Evolutionary conservation across 2,113 vertebrate genomes (phyloP).

Genomic region (Anolis carolinensis): DNA sequence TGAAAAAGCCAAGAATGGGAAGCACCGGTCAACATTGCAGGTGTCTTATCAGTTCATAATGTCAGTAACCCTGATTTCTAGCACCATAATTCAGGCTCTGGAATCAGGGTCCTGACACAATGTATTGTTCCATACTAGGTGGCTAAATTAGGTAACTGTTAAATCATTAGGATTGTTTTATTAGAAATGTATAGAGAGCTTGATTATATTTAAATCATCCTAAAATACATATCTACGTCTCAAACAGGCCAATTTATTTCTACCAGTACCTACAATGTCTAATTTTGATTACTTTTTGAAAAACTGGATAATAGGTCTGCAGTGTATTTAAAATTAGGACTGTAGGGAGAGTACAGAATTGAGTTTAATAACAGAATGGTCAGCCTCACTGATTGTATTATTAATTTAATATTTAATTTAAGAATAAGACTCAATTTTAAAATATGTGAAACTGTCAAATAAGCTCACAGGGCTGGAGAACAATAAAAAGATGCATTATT

Average conservation of each 20-base stretch:
- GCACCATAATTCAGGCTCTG: too few relatives aligned
- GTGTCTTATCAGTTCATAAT: too few relatives aligned
- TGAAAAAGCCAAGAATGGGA: too few relatives aligned
- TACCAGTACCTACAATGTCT: neutral
- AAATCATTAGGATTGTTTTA: constrained; percentile 28
- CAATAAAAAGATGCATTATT: neutral
- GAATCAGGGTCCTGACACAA: too few relatives aligned
- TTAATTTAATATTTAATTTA: constrained; percentile 35
- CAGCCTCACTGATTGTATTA: constrained; percentile 23
- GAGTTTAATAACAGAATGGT: constrained; percentile 14
- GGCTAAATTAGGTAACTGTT: neutral
- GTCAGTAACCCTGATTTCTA: too few relatives aligned
- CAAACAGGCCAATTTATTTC: neutral
- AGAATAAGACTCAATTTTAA: constrained; percentile 10
- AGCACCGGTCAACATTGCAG: too few relatives aligned
- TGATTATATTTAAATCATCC: neutral
- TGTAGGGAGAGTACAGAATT: constrained; percentile 6
- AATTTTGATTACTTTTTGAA: constrained; percentile 26
- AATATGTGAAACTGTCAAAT: neutral
- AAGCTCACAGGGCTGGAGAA: neutral
- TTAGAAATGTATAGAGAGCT: neutral
- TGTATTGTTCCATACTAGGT: neutral
- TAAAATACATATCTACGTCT: neutral
- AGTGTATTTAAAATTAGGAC: constrained; percentile 29
- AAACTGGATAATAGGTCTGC: constrained; percentile 28